Evolutionary conservation across 1,140 invertebrate genomes (phyloP).

Genomic region (Drosophila biarmipes): DNA sequence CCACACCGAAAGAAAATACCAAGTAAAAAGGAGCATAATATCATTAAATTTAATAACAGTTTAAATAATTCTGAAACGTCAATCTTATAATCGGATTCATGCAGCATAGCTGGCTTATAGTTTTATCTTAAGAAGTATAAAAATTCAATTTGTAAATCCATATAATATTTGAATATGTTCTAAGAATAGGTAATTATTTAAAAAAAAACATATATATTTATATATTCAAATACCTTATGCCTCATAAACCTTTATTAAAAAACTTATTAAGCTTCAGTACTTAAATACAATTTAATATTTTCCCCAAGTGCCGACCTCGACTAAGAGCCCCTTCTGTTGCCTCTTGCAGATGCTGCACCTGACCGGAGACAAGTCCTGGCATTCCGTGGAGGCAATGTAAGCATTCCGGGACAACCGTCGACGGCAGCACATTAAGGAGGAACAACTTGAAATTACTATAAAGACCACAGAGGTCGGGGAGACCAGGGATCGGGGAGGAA

Average conservation of each 20-base stretch:
- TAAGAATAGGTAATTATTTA: too few relatives aligned
- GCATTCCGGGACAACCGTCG: slow-evolving; percentile 26
- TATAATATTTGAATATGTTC: too few relatives aligned
- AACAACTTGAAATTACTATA: slow-evolving; percentile 59
- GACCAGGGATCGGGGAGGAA: slow-evolving; percentile 3
- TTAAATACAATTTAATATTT: not conserved
- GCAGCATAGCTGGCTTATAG: too few relatives aligned
- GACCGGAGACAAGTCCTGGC: slow-evolving; percentile 50
- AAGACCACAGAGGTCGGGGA: slow-evolving; percentile 21
- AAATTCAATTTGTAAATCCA: too few relatives aligned
- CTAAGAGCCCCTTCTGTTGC: slow-evolving; percentile 45
- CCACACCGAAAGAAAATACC: not conserved
- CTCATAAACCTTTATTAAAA: too few relatives aligned
- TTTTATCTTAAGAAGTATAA: too few relatives aligned
- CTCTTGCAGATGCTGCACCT: slow-evolving; percentile 67
- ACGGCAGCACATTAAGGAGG: slow-evolving; percentile 43
- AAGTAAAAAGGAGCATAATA: too few relatives aligned
- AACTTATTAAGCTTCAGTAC: too few relatives aligned
- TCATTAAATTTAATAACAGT: not conserved
- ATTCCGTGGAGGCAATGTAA: slow-evolving; percentile 50
- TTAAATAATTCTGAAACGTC: too few relatives aligned
- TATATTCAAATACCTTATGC: too few relatives aligned
- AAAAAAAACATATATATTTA: too few relatives aligned
- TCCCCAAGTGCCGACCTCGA: not conserved
- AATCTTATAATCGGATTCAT: too few relatives aligned